Evolutionary conservation across 2,113 vertebrate species (phyloP), one percentile per base, ranked within the genome.

Genomic region (Glaucidium brasilianum): DNA sequence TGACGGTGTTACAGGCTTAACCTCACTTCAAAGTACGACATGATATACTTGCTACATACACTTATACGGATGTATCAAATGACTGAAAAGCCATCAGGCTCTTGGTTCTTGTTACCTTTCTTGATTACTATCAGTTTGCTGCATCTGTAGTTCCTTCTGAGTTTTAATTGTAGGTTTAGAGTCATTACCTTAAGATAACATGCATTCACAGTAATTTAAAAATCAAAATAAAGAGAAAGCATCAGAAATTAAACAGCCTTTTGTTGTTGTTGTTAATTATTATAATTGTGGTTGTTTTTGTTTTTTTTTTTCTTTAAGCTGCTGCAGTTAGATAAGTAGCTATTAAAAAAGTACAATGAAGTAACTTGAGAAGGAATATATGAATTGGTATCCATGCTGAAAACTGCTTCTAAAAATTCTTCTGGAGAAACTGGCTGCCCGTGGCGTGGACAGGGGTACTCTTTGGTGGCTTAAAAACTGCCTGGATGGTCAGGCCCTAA

Each of bases 51-150:
- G 43, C 43, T 82, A 8, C 29, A 9, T 47, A 32, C 15, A 4
- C 11, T 53, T 94, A 71, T 52, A 69, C 62, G 4, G 62, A 26
- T 10, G 47, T 86, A 78, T 88, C 60, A 80, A 77, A 35, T 87
- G 37, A 63, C 80, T 68, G 47, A 67, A 96, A 91, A 89, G 37
- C 37, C 43, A 81, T 77, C n/a, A 60, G 73, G 83, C 37, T 9
- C n/a, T 77, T 80, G 32, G 26, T 55, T 83, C 41, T 50, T 73
- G 18, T 68, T 84, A 34, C 55, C 26, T 56, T 91, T 81, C 77
- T 72, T 75, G 47, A 71, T 87, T 82, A 29, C 35, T 74, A 15
- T 89, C 82, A 90, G 16, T 76, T 75, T 69, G 5, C 39, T 79
- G 9, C 30, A 25, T 87, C 29, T 67, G 19, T 50, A 52, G 27